Base-by-base conservation (phyloP, 2,888 invertebrate species). In the Diarsia brunnea region DNA sequence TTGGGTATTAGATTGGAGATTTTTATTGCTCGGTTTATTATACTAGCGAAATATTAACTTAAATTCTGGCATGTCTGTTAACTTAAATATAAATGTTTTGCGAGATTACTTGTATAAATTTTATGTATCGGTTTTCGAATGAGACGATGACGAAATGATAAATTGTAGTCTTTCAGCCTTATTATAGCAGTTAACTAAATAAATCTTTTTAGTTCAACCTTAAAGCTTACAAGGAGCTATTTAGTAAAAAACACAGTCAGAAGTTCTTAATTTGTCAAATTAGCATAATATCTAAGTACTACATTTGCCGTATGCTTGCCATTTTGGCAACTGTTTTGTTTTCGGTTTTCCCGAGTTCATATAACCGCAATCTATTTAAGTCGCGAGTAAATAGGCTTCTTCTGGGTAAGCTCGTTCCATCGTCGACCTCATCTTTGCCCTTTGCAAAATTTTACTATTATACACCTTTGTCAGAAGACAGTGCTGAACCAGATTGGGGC, bases 401-500 rank as follows among this genome's bases (percentile, higher is more conserved):
- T n/a, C n/a, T n/a, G n/a, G n/a, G n/a, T n/a, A n/a, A n/a, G n/a
- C n/a, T n/a, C n/a, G n/a, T n/a, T n/a, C n/a, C n/a, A n/a, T n/a
- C n/a, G n/a, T n/a, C n/a, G n/a, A n/a, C n/a, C n/a, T n/a, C n/a
- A n/a, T n/a, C n/a, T n/a, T n/a, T n/a, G n/a, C n/a, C n/a, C n/a
- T n/a, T n/a, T n/a, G n/a, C n/a, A n/a, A 58, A 51, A 3, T 65
- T 51, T 19, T 10, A 64, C 43, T 38, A 45, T 4, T 38, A 19
- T n/a, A n/a, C n/a, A 55, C 38, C 19, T 53, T 66, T 92, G 93
- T 55, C 94, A 96, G 93, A 93, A 94, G 96, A 95, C 31, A 19
- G 4, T 31, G 19, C 31, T 90, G 94, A n/a, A 63, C 63, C 96
- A 79, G 97, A 97, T 88, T 97, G 97, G 88, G 97, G 98, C 70